Conservation (phyloP, 2,888 invertebrate species). For the Ectobius pallidus region DNA sequence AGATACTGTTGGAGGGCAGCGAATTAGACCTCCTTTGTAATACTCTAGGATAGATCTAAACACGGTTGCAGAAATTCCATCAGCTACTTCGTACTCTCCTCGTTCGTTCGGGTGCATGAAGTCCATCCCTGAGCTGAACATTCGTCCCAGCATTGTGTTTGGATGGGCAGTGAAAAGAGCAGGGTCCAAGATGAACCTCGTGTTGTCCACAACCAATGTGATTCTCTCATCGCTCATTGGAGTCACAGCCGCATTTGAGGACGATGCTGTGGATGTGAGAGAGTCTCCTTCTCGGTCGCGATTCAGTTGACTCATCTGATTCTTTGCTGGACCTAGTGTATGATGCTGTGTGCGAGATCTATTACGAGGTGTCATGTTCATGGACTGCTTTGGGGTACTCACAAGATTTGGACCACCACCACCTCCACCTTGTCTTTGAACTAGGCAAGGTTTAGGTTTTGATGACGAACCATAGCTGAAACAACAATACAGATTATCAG, state of each 20-base stretch:
- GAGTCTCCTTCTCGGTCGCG: conserved; percentile 48
- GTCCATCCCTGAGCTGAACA: conserved; percentile 93
- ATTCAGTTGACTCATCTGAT: conserved; percentile 48
- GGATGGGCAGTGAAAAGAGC: conserved; percentile 93
- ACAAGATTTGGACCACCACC: conserved; percentile 58
- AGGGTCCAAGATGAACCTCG: conserved; percentile 91
- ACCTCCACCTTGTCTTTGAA: conserved; percentile 58
- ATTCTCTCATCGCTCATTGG: conserved; percentile 73
- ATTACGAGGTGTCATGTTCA: conserved; percentile 54
- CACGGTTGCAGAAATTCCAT: conserved; percentile 93
- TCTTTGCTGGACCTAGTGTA: conserved; percentile 49
- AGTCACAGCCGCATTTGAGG: conserved; percentile 36
- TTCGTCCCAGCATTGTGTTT: conserved; percentile 98
- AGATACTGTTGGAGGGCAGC: conserved; percentile 94
- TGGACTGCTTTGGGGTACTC: conserved; percentile 58
- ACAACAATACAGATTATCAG: background rate
- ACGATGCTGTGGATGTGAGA: conserved; percentile 42
- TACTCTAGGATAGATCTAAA: conserved; percentile 95
- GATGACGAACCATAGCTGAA: conserved; percentile 66
- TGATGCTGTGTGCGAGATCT: conserved; percentile 52
- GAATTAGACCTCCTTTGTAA: conserved; percentile 88
- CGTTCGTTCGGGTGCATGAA: conserved; percentile 94
- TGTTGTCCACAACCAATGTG: conserved; percentile 95
- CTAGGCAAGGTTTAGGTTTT: conserved; percentile 70
- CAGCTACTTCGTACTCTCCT: conserved; percentile 96